These are phyloP conservation scores for Podargus strigoides DNA, from an alignment of 2,797 vertebrate genomes.

Conservation along the genomic window DNA sequence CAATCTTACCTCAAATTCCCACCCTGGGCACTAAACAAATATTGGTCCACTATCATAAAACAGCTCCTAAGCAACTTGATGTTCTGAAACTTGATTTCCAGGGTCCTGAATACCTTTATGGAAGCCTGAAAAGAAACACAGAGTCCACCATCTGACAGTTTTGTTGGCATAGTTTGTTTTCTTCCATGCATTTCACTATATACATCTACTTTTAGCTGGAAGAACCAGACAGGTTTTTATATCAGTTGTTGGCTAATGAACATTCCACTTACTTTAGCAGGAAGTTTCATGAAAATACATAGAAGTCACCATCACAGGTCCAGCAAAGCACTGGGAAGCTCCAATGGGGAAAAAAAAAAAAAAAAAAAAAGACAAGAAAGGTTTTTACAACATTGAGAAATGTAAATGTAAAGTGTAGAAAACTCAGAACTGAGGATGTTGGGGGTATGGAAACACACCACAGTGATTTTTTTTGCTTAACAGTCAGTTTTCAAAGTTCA, in stretches of 20 bases:
- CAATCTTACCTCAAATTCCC: not conserved
- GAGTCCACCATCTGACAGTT: not conserved
- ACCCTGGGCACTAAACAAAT: not conserved
- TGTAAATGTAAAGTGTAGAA: not conserved
- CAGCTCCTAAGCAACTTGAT: not conserved
- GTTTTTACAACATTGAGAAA: not conserved
- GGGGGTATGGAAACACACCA: not conserved
- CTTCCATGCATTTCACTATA: not conserved
- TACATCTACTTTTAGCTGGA: not conserved
- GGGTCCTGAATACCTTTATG: not conserved
- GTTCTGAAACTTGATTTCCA: not conserved
- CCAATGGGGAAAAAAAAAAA: not conserved
- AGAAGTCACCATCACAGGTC: not conserved
- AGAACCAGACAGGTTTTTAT: not conserved
- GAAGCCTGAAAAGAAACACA: not conserved
- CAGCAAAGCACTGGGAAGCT: not conserved
- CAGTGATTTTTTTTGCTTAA: not conserved
- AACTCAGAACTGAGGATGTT: not conserved
- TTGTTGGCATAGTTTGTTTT: not conserved
- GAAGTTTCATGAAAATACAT: not conserved
- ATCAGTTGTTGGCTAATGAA: not conserved
- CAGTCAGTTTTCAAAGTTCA: not conserved
- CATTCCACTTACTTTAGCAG: not conserved
- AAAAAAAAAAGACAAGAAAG: not conserved
- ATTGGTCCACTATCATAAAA: not conserved